Conservation (phyloP, 2,888 invertebrate species). For the Tribolium freemani region DNA sequence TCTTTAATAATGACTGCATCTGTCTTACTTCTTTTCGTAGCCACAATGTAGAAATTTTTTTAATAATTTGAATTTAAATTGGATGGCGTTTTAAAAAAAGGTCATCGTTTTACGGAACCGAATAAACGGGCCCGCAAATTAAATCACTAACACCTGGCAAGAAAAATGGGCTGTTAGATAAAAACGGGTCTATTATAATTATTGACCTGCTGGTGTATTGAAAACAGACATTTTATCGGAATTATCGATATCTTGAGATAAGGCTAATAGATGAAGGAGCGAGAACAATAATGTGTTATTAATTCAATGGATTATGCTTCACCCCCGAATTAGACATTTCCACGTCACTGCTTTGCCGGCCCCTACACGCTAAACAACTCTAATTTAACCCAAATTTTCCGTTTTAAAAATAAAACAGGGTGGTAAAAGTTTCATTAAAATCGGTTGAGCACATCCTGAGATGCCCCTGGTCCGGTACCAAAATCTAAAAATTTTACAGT, state of each 20-base stretch:
- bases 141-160: conserved; percentile 45
- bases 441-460: too few species aligned
- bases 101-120: conserved; percentile 39
- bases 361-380: too few species aligned
- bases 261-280: conserved; percentile 34
- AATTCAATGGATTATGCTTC: conserved; percentile 25
- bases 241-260: conserved; percentile 35
- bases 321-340: neutral
- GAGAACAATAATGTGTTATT: conserved; percentile 32
- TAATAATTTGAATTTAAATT: conserved; percentile 38
- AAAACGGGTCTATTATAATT: conserved; percentile 41
- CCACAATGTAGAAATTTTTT: conserved; percentile 5
- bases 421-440: too few species aligned
- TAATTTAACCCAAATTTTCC: too few species aligned
- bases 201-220: conserved; percentile 44
- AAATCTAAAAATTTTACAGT: too few species aligned
- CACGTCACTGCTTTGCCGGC: too few species aligned
- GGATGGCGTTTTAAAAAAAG: conserved; percentile 33
- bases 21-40: conserved; percentile 17
- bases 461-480: too few species aligned
- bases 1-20: conserved; percentile 19
- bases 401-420: too few species aligned
- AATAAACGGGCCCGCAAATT: conserved; percentile 42
- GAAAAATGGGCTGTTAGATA: conserved; percentile 45
- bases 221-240: conserved; percentile 36